A percentile compares a stretch with the other conserved stretches of the same genome.
Evolutionary conservation across 2,113 vertebrate genomes (phyloP).

Genomic region (Canis aureus): DNA sequence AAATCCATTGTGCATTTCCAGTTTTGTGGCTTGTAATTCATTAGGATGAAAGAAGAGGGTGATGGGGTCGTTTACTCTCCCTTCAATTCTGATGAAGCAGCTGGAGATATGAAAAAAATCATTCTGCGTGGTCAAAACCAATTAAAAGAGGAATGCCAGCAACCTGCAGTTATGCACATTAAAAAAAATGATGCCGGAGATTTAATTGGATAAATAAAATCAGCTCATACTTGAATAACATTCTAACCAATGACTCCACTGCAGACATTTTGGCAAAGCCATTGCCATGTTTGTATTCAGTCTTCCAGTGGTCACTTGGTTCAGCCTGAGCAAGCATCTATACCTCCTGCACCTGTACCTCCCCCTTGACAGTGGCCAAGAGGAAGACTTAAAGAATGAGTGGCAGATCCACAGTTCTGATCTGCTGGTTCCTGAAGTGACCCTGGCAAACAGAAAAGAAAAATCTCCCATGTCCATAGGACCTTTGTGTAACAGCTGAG

Average conservation of each 20-base stretch:
- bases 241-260: constrained; percentile 7
- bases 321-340: not conserved
- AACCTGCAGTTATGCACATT: not conserved
- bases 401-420: not conserved
- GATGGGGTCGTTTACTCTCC: constrained; percentile 6
- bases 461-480: not conserved
- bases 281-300: not conserved
- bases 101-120: constrained; percentile 36
- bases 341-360: not conserved
- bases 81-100: constrained; percentile 50
- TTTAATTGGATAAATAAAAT: constrained; percentile 61
- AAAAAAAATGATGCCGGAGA: not conserved
- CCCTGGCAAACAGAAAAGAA: not conserved
- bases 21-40: constrained; percentile 43
- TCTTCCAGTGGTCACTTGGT: not conserved
- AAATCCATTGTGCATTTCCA: constrained; percentile 5
- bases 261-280: constrained; percentile 28
- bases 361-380: not conserved
- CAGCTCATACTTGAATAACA: not conserved
- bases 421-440: not conserved
- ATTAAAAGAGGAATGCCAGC: constrained; percentile 55
- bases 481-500: not conserved
- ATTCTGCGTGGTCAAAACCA: constrained; percentile 53
- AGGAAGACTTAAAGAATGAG: not conserved
- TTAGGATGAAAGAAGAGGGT: not conserved